These are phyloP conservation scores for Drosophila emarginata DNA, from an alignment of 2,888 invertebrate species.

Conservation along the genomic window DNA sequence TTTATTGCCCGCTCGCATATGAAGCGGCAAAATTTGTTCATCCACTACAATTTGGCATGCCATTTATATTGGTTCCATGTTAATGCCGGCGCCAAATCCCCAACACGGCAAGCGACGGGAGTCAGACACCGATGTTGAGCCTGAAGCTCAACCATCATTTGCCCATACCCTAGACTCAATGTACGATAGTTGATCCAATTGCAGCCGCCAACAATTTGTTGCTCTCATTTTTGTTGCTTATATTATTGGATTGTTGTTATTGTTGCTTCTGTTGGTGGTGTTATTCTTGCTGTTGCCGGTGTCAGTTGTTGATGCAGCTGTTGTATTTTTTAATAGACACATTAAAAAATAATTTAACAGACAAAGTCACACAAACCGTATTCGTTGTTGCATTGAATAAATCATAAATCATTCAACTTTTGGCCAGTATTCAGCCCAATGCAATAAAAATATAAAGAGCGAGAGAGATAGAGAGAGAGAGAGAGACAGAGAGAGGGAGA, in stretches of 20 bases:
- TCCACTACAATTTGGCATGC: constrained; percentile 78
- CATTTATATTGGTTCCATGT: constrained; percentile 78
- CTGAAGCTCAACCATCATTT: background rate
- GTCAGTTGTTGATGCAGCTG: constrained; percentile 64
- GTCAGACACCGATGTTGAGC: constrained; percentile 22
- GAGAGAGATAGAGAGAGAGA: too few relatives aligned
- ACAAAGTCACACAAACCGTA: constrained; percentile 49
- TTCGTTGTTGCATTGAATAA: constrained; percentile 70
- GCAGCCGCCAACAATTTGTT: constrained; percentile 13
- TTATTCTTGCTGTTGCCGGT: constrained; percentile 16
- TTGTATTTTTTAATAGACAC: constrained; percentile 77
- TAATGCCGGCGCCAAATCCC: constrained; percentile 70
- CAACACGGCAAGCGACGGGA: constrained; percentile 54
- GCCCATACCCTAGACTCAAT: background rate
- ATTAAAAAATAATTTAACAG: constrained; percentile 74
- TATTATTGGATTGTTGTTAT: constrained; percentile 15
- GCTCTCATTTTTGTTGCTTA: constrained; percentile 21
- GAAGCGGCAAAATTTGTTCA: constrained; percentile 61
- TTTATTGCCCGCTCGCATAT: constrained; percentile 63
- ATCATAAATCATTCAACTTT: constrained; percentile 75
- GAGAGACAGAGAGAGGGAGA: constrained; percentile 18
- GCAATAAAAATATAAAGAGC: constrained; percentile 46
- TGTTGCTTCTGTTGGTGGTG: constrained; percentile 28
- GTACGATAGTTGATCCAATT: constrained; percentile 42
- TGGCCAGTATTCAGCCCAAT: constrained; percentile 39